A percentile compares a stretch with the other conserved stretches of the same genome.
These are phyloP conservation scores for Drosophila pachea DNA, from an alignment of 1,140 invertebrate genomes.

Conservation along the genomic window DNA sequence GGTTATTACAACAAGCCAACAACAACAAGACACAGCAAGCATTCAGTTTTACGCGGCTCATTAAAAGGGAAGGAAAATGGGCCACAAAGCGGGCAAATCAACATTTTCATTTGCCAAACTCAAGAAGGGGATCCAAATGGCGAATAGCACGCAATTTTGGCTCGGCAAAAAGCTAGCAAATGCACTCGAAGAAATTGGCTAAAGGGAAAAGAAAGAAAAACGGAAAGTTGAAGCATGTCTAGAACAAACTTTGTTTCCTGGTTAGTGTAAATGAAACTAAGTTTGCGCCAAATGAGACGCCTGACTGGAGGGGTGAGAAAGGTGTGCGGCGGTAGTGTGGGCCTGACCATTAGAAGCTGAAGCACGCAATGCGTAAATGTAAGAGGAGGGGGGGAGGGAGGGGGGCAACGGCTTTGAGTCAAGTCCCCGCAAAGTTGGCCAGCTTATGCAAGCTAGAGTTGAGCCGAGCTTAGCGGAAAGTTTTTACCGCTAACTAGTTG, in stretches of 20 bases:
- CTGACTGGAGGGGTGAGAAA: constrained; percentile 3
- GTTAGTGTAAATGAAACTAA: constrained; percentile 47
- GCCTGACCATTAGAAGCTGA: not conserved
- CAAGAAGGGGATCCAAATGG: constrained; percentile 20
- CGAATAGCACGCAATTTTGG: constrained; percentile 45
- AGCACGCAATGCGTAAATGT: constrained; percentile 32
- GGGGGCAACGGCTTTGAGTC: constrained; percentile 13
- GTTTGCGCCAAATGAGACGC: constrained; percentile 37
- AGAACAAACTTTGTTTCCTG: constrained; percentile 11
- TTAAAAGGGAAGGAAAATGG: constrained; percentile 40
- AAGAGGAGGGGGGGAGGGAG: not conserved
- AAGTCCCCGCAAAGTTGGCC: constrained; percentile 17
- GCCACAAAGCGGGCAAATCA: constrained; percentile 46
- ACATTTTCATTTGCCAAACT: constrained; percentile 54
- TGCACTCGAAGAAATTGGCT: not conserved
- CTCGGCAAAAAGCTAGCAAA: constrained; percentile 7
- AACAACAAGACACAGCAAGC: constrained; percentile 22
- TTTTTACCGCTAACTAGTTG: constrained; percentile 3
- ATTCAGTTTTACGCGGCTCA: constrained; percentile 46
- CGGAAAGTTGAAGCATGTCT: not conserved
- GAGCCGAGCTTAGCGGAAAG: constrained; percentile 10
- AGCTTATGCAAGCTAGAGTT: constrained; percentile 24
- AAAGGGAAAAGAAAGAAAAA: not conserved
- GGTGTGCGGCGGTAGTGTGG: too few relatives aligned
- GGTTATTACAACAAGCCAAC: constrained; percentile 28